Conservation (phyloP, 2,888 invertebrate species). For the Copidosoma aretas region DNA sequence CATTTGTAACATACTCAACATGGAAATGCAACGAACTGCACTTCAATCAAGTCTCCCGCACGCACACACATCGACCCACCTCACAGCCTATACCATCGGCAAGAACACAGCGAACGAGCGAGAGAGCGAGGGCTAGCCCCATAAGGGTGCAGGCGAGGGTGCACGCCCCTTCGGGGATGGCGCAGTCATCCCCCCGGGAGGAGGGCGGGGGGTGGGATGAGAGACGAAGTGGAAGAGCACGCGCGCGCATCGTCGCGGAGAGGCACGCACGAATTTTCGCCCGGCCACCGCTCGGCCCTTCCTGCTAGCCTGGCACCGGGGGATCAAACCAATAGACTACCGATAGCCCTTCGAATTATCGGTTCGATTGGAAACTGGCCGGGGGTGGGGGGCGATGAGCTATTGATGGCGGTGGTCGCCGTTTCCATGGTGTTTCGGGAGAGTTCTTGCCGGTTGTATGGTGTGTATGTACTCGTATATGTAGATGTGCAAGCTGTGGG, state of each 20-base stretch:
- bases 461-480: no score
- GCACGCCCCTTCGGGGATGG: not conserved
- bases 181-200: not conserved
- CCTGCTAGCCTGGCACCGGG: slow-evolving; percentile 57
- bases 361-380: slow-evolving; percentile 52
- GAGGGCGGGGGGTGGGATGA: slow-evolving; percentile 9
- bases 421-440: no score
- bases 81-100: no score
- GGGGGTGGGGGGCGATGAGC: not conserved
- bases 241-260: slow-evolving; percentile 14
- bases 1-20: no score
- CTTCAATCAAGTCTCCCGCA: no score
- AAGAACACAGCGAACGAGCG: not conserved
- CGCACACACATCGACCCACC: no score
- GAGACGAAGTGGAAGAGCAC: slow-evolving; percentile 12
- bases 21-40: no score
- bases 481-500: no score
- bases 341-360: slow-evolving; percentile 60
- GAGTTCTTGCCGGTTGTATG: no score
- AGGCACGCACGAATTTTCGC: slow-evolving; percentile 49
- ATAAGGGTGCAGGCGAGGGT: not conserved
- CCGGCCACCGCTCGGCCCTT: slow-evolving; percentile 49
- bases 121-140: slow-evolving; percentile 11
- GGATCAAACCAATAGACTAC: slow-evolving; percentile 62
- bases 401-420: no score